Evolutionary conservation across 2,113 vertebrate species (phyloP).

Genomic region (Glaucomys volans): DNA sequence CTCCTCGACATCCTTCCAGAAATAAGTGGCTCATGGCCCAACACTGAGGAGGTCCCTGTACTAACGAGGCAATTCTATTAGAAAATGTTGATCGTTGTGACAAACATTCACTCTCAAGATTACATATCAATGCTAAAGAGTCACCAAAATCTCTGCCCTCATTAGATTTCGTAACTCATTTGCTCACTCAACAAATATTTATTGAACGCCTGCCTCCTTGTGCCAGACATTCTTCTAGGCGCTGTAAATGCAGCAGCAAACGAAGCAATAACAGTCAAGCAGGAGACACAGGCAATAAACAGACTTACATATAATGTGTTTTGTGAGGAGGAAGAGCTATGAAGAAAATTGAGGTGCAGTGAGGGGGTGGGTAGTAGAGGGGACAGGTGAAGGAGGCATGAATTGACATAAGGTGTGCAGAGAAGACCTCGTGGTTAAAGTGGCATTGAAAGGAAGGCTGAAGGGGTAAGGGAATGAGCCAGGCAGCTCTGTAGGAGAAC

Average conservation of each 20-base stretch:
- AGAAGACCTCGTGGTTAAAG: neutral
- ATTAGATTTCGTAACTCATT: conserved; percentile 52
- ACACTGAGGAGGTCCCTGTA: neutral
- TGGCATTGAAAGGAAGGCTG: neutral
- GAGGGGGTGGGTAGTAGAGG: neutral
- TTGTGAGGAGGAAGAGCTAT: neutral
- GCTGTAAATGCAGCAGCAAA: neutral
- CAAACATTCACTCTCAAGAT: conserved; percentile 62
- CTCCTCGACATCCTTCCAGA: conserved; percentile 52
- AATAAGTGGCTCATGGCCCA: conserved; percentile 24
- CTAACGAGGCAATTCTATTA: conserved; percentile 52
- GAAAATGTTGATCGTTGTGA: conserved; percentile 58
- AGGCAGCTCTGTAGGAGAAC: neutral
- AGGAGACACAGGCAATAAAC: neutral
- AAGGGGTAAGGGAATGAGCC: neutral
- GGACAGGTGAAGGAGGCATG: neutral
- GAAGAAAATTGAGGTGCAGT: neutral
- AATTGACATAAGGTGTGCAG: neutral
- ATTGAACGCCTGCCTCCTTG: neutral
- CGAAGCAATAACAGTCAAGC: neutral
- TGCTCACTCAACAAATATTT: conserved; percentile 76
- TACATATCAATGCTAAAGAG: conserved; percentile 60
- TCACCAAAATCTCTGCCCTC: conserved; percentile 57
- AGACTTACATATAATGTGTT: neutral
- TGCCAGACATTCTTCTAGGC: conserved; percentile 59